Conservation (phyloP, 2,797 vertebrate species). For the Coregonus sp. region DNA sequence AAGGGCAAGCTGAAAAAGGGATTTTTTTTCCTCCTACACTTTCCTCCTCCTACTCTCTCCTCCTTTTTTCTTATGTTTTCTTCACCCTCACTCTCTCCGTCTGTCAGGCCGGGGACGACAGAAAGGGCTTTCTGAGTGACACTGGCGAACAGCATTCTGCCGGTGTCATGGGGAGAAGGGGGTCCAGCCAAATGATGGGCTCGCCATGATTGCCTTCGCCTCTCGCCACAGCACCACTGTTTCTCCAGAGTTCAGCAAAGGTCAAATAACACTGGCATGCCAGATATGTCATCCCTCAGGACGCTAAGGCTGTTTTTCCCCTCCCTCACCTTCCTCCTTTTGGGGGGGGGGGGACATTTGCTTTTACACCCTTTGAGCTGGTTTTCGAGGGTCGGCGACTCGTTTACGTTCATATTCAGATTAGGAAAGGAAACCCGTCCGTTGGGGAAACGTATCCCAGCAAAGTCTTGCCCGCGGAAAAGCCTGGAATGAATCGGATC, state of each 20-base stretch:
- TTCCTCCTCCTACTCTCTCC: conserved; percentile 1
- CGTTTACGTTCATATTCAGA: no score
- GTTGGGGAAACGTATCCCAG: no score
- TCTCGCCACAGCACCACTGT: background rate
- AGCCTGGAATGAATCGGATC: no score
- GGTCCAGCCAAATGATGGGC: conserved; percentile 69
- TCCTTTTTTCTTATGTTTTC: conserved; percentile 2
- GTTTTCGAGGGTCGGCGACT: no score
- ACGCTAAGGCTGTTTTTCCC: conserved; percentile 5
- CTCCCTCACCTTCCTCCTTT: no score
- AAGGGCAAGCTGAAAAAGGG: conserved; percentile 66
- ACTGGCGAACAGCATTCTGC: conserved; percentile 57
- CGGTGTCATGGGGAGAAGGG: conserved; percentile 44
- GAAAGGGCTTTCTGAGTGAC: conserved; percentile 78
- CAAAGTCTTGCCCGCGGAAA: no score
- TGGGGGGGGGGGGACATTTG: no score
- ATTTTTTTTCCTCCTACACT: conserved; percentile 22
- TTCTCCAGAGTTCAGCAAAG: conserved; percentile 13
- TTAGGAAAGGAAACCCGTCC: no score
- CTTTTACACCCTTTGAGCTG: no score
- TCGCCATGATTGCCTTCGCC: conserved; percentile 52
- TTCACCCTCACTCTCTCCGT: conserved; percentile 50
- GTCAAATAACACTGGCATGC: conserved; percentile 19
- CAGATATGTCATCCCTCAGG: conserved; percentile 18
- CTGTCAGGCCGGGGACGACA: conserved; percentile 67